These are phyloP conservation scores for Callithrix jacchus DNA, from an alignment of 2,113 vertebrate species.

Conservation along the genomic window DNA sequence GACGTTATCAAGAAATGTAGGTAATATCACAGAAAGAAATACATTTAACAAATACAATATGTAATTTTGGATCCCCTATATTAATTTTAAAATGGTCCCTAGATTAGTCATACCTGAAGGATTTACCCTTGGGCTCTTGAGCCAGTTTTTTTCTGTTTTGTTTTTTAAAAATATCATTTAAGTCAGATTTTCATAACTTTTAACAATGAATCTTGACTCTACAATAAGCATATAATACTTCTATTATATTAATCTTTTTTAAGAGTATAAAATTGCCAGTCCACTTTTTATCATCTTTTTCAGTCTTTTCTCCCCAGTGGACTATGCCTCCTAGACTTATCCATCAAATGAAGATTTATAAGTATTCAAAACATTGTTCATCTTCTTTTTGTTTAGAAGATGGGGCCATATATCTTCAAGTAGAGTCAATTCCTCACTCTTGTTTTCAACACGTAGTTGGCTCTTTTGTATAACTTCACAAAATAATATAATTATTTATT, in stretches of 20 bases:
- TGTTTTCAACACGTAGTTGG: not conserved
- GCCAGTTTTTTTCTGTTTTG: not conserved
- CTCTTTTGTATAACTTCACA: not conserved
- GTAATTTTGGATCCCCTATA: not conserved
- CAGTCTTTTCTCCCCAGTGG: not conserved
- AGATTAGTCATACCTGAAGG: not conserved
- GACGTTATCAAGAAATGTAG: not conserved
- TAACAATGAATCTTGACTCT: not conserved
- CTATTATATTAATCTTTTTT: not conserved
- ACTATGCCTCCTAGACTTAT: not conserved
- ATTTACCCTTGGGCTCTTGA: not conserved
- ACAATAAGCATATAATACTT: not conserved
- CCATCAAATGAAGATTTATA: not conserved
- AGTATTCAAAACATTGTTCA: not conserved
- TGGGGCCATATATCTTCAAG: fast-evolving
- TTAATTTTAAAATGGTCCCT: not conserved
- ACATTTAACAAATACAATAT: not conserved
- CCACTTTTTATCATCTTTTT: not conserved
- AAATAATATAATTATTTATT: not conserved
- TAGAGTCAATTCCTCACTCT: not conserved
- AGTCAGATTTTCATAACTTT: not conserved
- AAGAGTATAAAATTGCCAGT: not conserved
- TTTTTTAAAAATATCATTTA: not conserved
- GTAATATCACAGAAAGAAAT: not conserved
- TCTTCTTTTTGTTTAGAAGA: not conserved